A percentile compares a stretch with the other conserved stretches of the same genome.
Conservation (phyloP, 2,113 vertebrate genomes). For the Blennius ocellaris region DNA sequence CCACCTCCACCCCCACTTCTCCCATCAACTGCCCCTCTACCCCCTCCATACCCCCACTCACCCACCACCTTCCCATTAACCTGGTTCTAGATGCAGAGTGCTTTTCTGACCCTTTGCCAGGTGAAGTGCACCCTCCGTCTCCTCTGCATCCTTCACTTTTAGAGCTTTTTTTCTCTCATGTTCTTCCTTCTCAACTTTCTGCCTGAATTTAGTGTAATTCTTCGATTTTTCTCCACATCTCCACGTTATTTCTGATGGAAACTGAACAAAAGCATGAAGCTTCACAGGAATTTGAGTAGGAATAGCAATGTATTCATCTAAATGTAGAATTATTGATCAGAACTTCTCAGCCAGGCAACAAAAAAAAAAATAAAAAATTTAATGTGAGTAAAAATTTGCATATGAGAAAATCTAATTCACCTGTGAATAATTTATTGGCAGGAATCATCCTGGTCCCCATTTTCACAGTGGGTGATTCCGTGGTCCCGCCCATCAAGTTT, state of each 20-base stretch:
- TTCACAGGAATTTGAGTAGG: too few relatives aligned
- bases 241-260: too few relatives aligned
- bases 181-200: neutral
- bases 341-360: conserved; percentile 5
- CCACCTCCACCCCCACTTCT: conserved; percentile 4
- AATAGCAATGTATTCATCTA: too few relatives aligned
- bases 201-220: too few relatives aligned
- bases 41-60: neutral
- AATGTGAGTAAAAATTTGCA: conserved; percentile 55
- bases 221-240: too few relatives aligned
- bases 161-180: neutral
- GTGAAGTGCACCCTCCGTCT: conserved; percentile 26
- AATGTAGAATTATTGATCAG: too few relatives aligned
- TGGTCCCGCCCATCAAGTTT: conserved; percentile 1
- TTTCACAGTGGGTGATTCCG: conserved; percentile 27
- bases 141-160: conserved; percentile 3
- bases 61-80: conserved; percentile 67
- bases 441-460: conserved; percentile 32
- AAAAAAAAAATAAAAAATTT: neutral
- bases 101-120: conserved; percentile 70
- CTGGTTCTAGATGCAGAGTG: conserved; percentile 69
- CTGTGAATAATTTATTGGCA: conserved; percentile 55
- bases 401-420: conserved; percentile 53
- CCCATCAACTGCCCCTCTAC: conserved; percentile 31
- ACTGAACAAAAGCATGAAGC: too few relatives aligned